Evolutionary conservation across 1,140 invertebrate species (phyloP), one percentile per base, ranked within the genome.

Genomic region (Eulimnadia texana): DNA sequence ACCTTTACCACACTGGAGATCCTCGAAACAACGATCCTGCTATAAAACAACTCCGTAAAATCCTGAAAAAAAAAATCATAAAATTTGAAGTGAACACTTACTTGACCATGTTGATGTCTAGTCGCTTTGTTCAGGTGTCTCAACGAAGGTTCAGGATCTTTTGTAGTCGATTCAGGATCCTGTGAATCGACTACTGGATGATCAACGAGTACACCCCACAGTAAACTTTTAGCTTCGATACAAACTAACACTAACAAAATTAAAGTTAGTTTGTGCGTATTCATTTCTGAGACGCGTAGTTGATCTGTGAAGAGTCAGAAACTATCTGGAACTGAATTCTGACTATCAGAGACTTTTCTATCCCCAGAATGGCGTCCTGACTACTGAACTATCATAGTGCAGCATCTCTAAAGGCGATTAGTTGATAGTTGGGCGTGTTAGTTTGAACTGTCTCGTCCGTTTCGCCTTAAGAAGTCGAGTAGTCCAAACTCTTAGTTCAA

Each of bases 1-100:
- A 10, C 50, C 65, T 22, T 66, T 42, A 50, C 60, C 60, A 53
- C 62, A 63, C 22, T 49, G 33, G 13, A 3, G 27, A 19, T 57
- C 55, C 29, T 57, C 55, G 20, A 57, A 29, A 19, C 55, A 57
- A 27, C 33, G 27, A 27, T 57, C 55, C 28, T 57, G 13, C 23
- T 33, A 52, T 9, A 52, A 47, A 47, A 11, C n/a, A 47, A 0
- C n/a, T 47, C 42, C 11, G n/a, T 47, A n/a, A n/a, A 47, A 47
- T 47, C n/a, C n/a, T 11, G 42, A 47, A n/a, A 1, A 50, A 52
- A 52, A 2, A 13, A 13, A 22, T 52, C 13, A 52, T 2, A 24
- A n/a, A 10, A 52, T 52, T 13, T 20, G 6, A 47, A 47, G n/a
- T n/a, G 11, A n/a, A 47, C 19, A 10, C 28, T 28, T 57, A 57